phyloP scores from a whole-genome alignment of 2,888 invertebrate species.

The Troides oblongomaculatus region DNA sequence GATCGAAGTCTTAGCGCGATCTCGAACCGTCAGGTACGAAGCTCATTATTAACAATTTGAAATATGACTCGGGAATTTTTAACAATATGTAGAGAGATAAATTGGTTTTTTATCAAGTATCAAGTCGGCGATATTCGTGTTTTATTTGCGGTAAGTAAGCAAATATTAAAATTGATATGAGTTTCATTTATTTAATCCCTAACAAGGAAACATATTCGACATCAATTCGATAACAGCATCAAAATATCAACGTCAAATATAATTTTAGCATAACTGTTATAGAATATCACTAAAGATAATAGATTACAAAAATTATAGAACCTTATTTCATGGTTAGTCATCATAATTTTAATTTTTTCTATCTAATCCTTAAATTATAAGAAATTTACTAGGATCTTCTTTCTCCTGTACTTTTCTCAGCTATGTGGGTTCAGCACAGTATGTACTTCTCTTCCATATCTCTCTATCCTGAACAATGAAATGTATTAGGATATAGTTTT shows the following conservation, averaged over 20 bases:
- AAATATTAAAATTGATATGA: constrained; percentile 25
- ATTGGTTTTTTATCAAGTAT: constrained; percentile 60
- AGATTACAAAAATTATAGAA: not conserved
- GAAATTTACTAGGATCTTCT: not conserved
- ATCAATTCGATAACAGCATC: not conserved
- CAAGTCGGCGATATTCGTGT: constrained; percentile 36
- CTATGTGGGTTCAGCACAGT: too few species aligned
- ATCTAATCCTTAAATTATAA: not conserved
- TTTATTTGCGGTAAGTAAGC: constrained; percentile 31
- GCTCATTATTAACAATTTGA: constrained; percentile 79
- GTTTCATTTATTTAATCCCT: constrained; percentile 21
- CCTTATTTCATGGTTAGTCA: not conserved
- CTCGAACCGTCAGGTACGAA: constrained; percentile 77
- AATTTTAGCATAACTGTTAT: not conserved
- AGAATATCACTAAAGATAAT: not conserved
- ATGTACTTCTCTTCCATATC: too few species aligned
- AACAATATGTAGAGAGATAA: constrained; percentile 60
- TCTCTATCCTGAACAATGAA: not conserved
- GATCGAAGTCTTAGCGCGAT: constrained; percentile 80
- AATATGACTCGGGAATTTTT: constrained; percentile 74
- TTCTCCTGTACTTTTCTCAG: too few species aligned
- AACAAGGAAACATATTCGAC: constrained; percentile 6
- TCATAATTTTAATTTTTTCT: not conserved
- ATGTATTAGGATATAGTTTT: not conserved
- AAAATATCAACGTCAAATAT: too few species aligned